Percentiles rank a stretch among this genome's conserved stretches.
Conservation (phyloP, 1,140 invertebrate species). For the Drosophila sproati region DNA sequence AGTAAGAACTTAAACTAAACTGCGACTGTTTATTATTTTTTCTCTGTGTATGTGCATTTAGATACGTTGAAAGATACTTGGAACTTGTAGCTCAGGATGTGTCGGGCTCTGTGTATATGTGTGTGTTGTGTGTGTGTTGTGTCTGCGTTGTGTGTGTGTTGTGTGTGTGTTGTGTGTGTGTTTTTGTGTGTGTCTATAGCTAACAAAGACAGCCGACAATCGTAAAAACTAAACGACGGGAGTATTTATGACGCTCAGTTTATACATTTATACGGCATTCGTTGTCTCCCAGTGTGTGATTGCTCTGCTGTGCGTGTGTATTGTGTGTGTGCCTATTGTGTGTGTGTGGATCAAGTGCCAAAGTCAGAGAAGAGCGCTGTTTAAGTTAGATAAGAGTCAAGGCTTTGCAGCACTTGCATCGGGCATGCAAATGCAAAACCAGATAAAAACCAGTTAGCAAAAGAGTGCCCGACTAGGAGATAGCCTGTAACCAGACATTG, state of each 20-base stretch:
- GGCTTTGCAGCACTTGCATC: conserved; percentile 48
- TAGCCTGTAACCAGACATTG: neutral
- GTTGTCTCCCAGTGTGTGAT: conserved; percentile 41
- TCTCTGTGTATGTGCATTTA: conserved; percentile 66
- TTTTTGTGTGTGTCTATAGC: conserved; percentile 37
- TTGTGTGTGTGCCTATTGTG: conserved; percentile 8
- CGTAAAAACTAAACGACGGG: conserved; percentile 79
- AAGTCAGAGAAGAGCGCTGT: conserved; percentile 65
- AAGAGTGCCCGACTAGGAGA: neutral
- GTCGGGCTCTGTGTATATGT: neutral
- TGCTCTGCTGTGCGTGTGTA: conserved; percentile 1
- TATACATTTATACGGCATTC: conserved; percentile 37
- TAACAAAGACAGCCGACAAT: conserved; percentile 79
- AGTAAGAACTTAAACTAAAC: too few relatives aligned
- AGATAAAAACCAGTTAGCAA: conserved; percentile 15
- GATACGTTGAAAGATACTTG: conserved; percentile 76
- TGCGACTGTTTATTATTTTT: neutral
- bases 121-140: conserved; percentile 6
- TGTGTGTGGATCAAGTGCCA: conserved; percentile 74
- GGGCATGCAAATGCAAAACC: conserved; percentile 57
- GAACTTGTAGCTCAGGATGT: conserved; percentile 51
- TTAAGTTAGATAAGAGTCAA: conserved; percentile 71
- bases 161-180: conserved; percentile 8
- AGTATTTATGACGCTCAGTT: conserved; percentile 73
- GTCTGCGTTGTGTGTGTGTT: conserved; percentile 8